Base-by-base conservation (phyloP, 2,797 vertebrate species). In the Microctenopoma steveboyesi region DNA sequence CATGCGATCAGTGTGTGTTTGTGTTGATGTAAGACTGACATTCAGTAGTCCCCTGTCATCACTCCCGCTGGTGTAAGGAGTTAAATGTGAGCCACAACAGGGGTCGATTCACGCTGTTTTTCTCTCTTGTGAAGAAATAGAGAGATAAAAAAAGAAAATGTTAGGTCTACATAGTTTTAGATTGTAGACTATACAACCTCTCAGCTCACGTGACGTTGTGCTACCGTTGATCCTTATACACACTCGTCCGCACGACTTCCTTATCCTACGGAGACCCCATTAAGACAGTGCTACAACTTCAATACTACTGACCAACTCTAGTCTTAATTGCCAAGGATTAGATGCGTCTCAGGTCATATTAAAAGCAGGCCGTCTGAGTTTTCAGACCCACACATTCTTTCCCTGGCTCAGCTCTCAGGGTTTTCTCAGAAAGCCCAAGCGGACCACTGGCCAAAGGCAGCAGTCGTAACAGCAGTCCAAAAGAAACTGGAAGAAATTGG, bases 371-470 rank as follows among this genome's bases (percentile, higher is more conserved):
- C 30, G 22, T 8, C 53, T 53, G 22, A 22, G 30, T 59, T 45
- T 64, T 67, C 35, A 60, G 59, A 62, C 46, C 25, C 47, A 70
- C 55, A 45, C 55, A 69, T 75, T 85, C 54, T 56, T 74, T 33
- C 25, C 22, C 22, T 69, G 35, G 56, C 72, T 54, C 46, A 66
- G 11, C 43, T 49, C 52, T 47, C 43, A 81, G 22, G 69, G 37
- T 65, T 78, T 76, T 77, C 61, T 51, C 62, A 81, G 57, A 81
- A 69, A 71, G 55, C 46, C 49, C 40, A 46, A 40, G 43, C 61
- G 22, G 64, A 75, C 60, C 58, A 40, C 65, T 48, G 59, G 62
- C 73, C 63, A 66, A 58, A 66, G 46, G 53, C 76, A 66, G 63
- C 30, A 54, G 46, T 61, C 30, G 9, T 22, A 48, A 63, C 56